Conservation (phyloP, 2,888 invertebrate species). For the Latrodectus hesperus region DNA sequence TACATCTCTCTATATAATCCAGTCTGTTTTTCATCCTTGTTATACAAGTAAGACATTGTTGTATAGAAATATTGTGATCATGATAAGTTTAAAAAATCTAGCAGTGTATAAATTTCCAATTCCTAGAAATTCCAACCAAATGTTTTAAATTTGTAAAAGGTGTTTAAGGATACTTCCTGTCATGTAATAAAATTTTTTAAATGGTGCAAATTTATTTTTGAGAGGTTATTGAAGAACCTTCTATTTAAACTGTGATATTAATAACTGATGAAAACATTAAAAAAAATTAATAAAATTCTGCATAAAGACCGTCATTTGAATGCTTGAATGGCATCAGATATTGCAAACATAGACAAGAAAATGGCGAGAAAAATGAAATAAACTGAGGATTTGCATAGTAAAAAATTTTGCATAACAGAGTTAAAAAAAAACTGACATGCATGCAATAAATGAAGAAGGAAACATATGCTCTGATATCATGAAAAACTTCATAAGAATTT, state of each 20-base stretch:
- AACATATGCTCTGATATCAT: not conserved
- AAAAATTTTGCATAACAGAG: not conserved
- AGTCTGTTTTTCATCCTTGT: conserved; percentile 1
- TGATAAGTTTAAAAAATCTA: conserved; percentile 11
- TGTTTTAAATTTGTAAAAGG: conserved; percentile 3
- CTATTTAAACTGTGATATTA: conserved; percentile 7
- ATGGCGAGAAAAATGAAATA: conserved; percentile 2
- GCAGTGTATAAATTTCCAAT: conserved; percentile 1
- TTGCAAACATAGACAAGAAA: not conserved
- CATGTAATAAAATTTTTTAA: not conserved
- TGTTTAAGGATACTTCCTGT: conserved; percentile 10
- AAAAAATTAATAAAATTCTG: conserved; percentile 16
- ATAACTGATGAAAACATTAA: conserved; percentile 29
- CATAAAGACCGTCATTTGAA: conserved; percentile 27
- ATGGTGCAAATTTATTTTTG: conserved; percentile 8
- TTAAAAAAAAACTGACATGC: not conserved
- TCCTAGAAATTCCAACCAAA: conserved; percentile 2
- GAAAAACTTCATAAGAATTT: not conserved
- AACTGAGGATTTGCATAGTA: conserved; percentile 18
- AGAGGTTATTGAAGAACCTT: not conserved
- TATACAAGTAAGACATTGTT: not conserved
- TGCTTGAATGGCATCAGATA: conserved; percentile 5
- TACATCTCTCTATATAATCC: not conserved
- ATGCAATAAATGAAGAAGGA: not conserved
- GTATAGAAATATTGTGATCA: not conserved